Conservation (phyloP, 1,140 invertebrate species). For the Battus philenor region DNA sequence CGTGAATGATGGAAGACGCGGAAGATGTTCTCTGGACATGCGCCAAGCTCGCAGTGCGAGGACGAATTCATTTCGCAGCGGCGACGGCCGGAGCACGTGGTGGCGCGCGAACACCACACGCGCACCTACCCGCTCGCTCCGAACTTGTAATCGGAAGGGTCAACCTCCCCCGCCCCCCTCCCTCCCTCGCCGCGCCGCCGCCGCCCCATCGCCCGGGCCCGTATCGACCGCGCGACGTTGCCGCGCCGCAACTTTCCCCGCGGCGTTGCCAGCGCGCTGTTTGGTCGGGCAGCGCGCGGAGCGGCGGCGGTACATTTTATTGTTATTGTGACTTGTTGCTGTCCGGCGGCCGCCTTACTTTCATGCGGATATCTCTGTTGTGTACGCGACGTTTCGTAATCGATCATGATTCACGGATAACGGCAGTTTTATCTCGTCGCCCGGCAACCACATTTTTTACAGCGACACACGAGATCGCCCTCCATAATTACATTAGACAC, state of each 20-base stretch:
- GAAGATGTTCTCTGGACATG: no score
- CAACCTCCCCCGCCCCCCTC: conserved; percentile 20
- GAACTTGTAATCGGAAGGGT: conserved; percentile 27
- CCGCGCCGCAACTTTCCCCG: conserved; percentile 27
- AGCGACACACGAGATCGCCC: no score
- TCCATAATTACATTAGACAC: no score
- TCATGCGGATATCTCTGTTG: not conserved
- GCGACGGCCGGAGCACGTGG: conserved; percentile 14
- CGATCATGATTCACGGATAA: no score
- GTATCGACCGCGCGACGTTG: conserved; percentile 39
- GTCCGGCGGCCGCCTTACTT: conserved; percentile 3
- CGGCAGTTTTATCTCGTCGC: no score
- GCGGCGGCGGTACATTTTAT: conserved; percentile 8
- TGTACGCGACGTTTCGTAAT: no score
- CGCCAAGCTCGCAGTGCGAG: not conserved
- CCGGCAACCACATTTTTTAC: no score
- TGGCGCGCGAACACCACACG: conserved; percentile 14
- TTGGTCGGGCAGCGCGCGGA: conserved; percentile 6
- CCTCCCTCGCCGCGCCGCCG: conserved; percentile 14
- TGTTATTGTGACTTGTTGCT: conserved; percentile 37
- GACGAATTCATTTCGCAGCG: conserved; percentile 1
- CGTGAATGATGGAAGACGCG: no score
- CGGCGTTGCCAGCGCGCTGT: conserved; percentile 28
- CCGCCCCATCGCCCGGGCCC: not conserved
- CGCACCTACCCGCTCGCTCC: conserved; percentile 5